Evolutionary conservation across 2,888 invertebrate genomes (phyloP), one percentile per base, ranked within the genome.

Genomic region (Chrysina gloriosa): DNA sequence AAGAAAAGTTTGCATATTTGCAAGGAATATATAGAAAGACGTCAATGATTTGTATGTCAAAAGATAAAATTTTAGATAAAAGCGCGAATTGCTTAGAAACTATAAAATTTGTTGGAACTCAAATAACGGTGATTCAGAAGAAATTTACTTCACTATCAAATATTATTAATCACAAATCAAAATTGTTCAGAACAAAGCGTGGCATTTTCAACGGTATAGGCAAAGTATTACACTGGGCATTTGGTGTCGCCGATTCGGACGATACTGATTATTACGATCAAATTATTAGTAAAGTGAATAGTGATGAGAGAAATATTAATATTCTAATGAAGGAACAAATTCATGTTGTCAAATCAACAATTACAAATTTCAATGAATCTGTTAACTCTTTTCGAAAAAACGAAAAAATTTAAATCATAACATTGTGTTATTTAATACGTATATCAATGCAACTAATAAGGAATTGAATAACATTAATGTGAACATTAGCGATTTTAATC

Each of bases 231-330:
- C 21, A 58, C 9, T 34, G 36, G 36, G 31, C 21, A 11, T 58
- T 58, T 58, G 58, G 58, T 16, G 16, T 34, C 0, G 36, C 39
- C 19, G 58, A 58, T 34, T 23, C 36, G 2, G 58, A 58, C 16
- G 58, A 58, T 5, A 23, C 19, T 14, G 58, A 58, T 1, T 58
- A 58, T 11, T 58, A 58, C 7, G 21, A 34, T 19, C 6, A 58
- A 7, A 23, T 39, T 1, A 58, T 58, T 2, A 39, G 39, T 6
- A 39, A 34, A 21, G 19, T 58, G 16, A 39, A 39, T 39, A 21
- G 9, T 6, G 42, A 34, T 34, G 39, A 58, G 23, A 1, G 23
- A 25, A 39, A 5, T 5, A 39, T 58, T 39, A 34, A 58, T 31
- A 3, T 19, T 9, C 14, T 34, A 4, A 58, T 39, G 58, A 58